Evolutionary conservation across 2,113 vertebrate genomes (phyloP).

Genomic region (Rhinoptilus africanus): DNA sequence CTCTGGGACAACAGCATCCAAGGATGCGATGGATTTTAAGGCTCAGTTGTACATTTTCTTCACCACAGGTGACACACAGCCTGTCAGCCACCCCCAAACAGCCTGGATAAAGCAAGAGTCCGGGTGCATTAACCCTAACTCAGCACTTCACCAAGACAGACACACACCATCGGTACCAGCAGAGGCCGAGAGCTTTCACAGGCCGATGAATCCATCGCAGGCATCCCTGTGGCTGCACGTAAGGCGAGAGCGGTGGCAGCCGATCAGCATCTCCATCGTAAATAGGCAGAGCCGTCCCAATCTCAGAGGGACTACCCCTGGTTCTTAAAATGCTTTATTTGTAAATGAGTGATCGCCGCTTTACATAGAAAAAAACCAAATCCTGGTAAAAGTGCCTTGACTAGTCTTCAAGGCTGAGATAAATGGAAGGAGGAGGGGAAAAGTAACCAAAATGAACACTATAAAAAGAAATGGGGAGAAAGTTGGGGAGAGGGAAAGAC

Average conservation of each 20-base stretch:
- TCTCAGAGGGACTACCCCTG: neutral
- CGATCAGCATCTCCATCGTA: accelerated
- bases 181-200: neutral
- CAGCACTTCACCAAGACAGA: neutral
- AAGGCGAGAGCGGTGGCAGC: neutral
- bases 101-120: neutral
- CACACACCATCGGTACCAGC: accelerated
- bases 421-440: neutral
- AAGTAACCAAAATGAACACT: neutral
- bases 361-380: neutral
- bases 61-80: accelerated
- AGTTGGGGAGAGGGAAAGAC: neutral
- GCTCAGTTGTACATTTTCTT: accelerated
- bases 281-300: neutral
- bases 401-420: neutral
- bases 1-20: accelerated
- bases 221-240: neutral
- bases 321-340: neutral
- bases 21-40: neutral
- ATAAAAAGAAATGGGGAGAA: neutral
- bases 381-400: neutral
- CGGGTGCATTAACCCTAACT: accelerated
- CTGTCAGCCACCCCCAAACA: neutral
- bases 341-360: accelerated
- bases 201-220: accelerated